Evolutionary conservation across 1,140 invertebrate species (phyloP).

Genomic region (Drosophila bocqueti): DNA sequence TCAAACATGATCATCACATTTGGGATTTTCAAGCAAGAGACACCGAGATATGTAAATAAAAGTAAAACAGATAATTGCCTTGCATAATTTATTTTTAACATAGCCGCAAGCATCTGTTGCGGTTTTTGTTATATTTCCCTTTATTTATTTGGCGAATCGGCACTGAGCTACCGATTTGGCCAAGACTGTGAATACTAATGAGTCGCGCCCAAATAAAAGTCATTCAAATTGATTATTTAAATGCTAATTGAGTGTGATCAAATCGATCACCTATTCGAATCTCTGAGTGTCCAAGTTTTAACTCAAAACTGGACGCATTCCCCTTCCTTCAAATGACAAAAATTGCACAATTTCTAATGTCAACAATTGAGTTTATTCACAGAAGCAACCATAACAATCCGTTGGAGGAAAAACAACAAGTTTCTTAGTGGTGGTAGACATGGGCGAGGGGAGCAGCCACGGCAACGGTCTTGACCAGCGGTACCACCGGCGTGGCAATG

Average conservation of each 20-base stretch:
- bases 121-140: slow-evolving; percentile 10
- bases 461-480: slow-evolving; percentile 61
- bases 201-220: slow-evolving; percentile 31
- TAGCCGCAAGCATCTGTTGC: slow-evolving; percentile 4
- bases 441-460: slow-evolving; percentile 58
- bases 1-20: background rate
- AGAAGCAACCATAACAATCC: slow-evolving; percentile 60
- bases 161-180: slow-evolving; percentile 22
- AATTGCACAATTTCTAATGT: slow-evolving; percentile 28
- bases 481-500: slow-evolving; percentile 52
- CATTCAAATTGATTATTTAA: slow-evolving; percentile 37
- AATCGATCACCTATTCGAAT: slow-evolving; percentile 28
- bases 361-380: slow-evolving; percentile 60
- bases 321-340: background rate
- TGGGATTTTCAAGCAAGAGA: background rate
- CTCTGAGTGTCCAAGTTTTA: background rate
- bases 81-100: slow-evolving; percentile 18
- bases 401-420: slow-evolving; percentile 1
- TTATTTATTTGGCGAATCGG: slow-evolving; percentile 3
- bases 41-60: slow-evolving; percentile 1
- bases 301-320: background rate
- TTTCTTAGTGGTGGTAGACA: slow-evolving; percentile 65
- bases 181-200: slow-evolving; percentile 22
- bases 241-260: slow-evolving; percentile 30
- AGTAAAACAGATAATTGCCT: background rate